phyloP scores from a whole-genome alignment of 1,140 invertebrate genomes.

The Bombus huntii region DNA sequence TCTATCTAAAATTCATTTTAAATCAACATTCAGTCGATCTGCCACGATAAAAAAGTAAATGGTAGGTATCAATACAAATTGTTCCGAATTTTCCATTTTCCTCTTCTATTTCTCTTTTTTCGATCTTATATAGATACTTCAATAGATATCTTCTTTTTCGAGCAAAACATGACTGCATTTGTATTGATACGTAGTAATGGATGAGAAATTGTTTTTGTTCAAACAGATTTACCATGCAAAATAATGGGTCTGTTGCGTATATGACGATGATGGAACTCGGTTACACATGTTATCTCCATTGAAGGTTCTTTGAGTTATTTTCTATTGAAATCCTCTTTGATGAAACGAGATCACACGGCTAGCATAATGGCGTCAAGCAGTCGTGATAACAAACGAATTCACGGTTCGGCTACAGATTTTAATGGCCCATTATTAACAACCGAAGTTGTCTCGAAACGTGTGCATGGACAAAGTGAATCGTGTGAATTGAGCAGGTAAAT shows the following conservation, averaged over 20 bases:
- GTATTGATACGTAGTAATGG: not conserved
- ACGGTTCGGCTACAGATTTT: not conserved
- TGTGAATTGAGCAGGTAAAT: not conserved
- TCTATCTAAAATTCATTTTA: not conserved
- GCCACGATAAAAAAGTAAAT: not conserved
- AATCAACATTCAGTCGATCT: not conserved
- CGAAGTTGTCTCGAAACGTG: not conserved
- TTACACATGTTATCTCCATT: not conserved
- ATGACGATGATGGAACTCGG: not conserved
- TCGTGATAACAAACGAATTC: conserved; percentile 12
- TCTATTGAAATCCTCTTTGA: no score
- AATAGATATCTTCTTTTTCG: not conserved
- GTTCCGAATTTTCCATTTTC: not conserved
- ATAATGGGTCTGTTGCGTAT: not conserved
- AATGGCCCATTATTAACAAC: conserved; percentile 3
- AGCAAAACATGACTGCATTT: not conserved
- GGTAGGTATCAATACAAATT: no score
- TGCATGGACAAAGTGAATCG: not conserved
- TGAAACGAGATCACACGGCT: not conserved
- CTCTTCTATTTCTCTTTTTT: no score
- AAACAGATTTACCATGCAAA: not conserved
- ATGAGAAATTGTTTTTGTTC: not conserved
- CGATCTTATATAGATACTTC: not conserved
- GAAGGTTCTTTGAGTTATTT: no score
- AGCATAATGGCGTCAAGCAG: not conserved